Base-by-base conservation (phyloP, 2,113 vertebrate species). In the Mobula birostris region DNA sequence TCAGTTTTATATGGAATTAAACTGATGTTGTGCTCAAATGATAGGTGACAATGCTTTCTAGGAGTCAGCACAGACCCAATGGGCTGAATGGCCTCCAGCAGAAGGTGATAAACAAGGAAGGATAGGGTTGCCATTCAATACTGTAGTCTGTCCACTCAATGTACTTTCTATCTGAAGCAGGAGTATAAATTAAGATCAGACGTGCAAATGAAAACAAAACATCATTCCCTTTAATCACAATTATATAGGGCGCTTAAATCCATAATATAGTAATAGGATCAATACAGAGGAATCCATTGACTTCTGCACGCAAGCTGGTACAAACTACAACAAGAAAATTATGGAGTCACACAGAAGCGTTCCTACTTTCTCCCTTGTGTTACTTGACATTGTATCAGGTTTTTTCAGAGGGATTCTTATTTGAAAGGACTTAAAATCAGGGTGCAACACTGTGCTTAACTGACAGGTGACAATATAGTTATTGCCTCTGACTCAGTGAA, bases 141-240 rank as follows among this genome's bases (percentile, higher is more conserved):
- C 56, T 87, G 27, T 58, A 29, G 63, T 61, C 61, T 91, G 66
- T 91, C 63, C 1, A 91, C n/a, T n/a, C 24, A 11, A 2, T 15
- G 21, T 29, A 68, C 29, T 48, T 48, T 48, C n/a, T n/a, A 56
- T 61, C 87, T 32, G n/a, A 5, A 70, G 17, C 63, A 91, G 0
- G 15, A 70, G n/a, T 70, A 68, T 91, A 70, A 91, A 68, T 70
- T 61, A 91, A 70, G 63, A 91, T 91, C n/a, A 91, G 68, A 91
- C 14, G 36, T 36, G 12, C 5, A 70, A 91, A 70, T 8, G n/a
- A 80, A 32, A 15, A 36, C 12, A 19, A 29, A n/a, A 40, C 15
- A 36, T 68, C 19, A 29, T 29, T 32, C 85, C 29, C 32, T 90
- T 66, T 12, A 68, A 61, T 66, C 87, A 91, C 61, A 91, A 68